Conservation (phyloP, 2,888 invertebrate species). For the Drosophila conformis region DNA sequence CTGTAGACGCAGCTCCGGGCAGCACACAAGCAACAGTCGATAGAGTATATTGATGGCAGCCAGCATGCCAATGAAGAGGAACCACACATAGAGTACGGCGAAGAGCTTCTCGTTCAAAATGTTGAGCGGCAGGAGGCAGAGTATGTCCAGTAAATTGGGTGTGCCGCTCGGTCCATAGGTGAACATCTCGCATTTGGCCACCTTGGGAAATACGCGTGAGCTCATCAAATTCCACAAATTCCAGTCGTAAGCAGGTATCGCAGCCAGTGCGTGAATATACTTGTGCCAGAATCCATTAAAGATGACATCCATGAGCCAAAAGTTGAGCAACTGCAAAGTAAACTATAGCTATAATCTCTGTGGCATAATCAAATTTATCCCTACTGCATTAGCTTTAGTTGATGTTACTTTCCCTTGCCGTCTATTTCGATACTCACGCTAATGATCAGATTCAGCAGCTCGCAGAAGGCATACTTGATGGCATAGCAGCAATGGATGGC, state of each 20-base stretch:
- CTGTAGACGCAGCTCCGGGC: slow-evolving; percentile 66
- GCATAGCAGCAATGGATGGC: slow-evolving; percentile 86
- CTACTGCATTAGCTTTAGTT: background rate
- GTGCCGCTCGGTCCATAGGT: slow-evolving; percentile 94
- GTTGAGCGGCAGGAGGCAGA: slow-evolving; percentile 91
- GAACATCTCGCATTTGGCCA: slow-evolving; percentile 94
- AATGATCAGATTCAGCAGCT: slow-evolving; percentile 90
- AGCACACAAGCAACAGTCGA: slow-evolving; percentile 87
- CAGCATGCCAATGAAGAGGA: slow-evolving; percentile 87
- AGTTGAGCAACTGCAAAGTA: slow-evolving; percentile 67
- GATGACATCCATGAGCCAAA: slow-evolving; percentile 77
- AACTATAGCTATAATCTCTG: background rate
- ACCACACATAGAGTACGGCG: slow-evolving; percentile 90
- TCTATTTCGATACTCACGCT: slow-evolving; percentile 86
- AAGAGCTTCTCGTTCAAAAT: slow-evolving; percentile 92
- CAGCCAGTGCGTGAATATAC: slow-evolving; percentile 73
- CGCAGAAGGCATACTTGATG: slow-evolving; percentile 89
- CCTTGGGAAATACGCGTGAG: slow-evolving; percentile 86
- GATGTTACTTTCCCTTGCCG: background rate
- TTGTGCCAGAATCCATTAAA: slow-evolving; percentile 81
- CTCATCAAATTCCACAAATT: slow-evolving; percentile 78
- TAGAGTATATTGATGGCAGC: slow-evolving; percentile 88
- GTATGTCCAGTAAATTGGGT: slow-evolving; percentile 91
- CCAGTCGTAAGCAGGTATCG: slow-evolving; percentile 79
- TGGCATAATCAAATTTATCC: background rate